Evolutionary conservation across 2,888 invertebrate species (phyloP).

Genomic region (Sturmia bella): DNA sequence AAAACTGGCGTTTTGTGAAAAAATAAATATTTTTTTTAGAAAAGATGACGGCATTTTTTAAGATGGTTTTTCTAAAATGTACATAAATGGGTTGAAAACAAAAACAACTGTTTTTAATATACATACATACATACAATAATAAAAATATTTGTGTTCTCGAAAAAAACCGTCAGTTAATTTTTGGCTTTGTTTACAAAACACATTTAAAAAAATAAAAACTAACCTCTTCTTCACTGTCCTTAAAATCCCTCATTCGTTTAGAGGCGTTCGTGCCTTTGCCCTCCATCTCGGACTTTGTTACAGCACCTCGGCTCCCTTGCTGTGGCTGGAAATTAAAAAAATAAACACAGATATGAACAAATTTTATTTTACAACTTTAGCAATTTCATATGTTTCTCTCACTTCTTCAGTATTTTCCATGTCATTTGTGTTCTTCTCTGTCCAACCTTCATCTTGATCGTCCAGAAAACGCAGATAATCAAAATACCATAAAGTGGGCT

Average conservation of each 20-base stretch:
- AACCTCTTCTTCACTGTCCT: conserved; percentile 1
- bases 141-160: too few species aligned
- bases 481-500: conserved; percentile 62
- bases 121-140: too few species aligned
- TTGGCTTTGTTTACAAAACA: too few species aligned
- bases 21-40: too few species aligned
- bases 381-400: background rate
- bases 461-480: conserved; percentile 47
- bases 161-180: too few species aligned
- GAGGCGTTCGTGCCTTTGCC: background rate
- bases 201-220: background rate
- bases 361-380: background rate
- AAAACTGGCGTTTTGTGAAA: too few species aligned
- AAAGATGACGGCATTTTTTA: too few species aligned
- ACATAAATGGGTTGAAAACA: too few species aligned
- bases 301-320: background rate
- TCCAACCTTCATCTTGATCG: conserved; percentile 39
- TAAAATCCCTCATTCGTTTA: background rate
- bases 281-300: background rate
- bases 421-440: conserved; percentile 7
- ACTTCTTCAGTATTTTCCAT: conserved; percentile 40
- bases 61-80: too few species aligned
- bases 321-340: background rate
- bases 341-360: background rate
- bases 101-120: too few species aligned